Conservation (phyloP, 1,140 invertebrate species). For the Galleria mellonella region DNA sequence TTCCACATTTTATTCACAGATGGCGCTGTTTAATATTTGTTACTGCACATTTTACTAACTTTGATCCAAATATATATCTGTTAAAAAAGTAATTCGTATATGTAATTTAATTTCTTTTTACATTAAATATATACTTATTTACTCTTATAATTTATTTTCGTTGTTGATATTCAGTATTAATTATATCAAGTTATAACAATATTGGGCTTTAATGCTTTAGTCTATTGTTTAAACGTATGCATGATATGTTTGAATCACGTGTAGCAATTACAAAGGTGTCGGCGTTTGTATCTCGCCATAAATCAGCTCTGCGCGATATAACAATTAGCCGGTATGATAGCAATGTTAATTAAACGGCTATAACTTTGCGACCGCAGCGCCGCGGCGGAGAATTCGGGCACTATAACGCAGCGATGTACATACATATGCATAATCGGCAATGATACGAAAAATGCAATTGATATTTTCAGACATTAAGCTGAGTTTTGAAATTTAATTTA, state of each 20-base stretch:
- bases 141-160: conserved; percentile 14
- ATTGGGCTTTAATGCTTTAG: too few relatives aligned
- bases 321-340: conserved; percentile 75
- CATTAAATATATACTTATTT: conserved; percentile 9
- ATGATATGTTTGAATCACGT: conserved; percentile 45
- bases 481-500: too few relatives aligned
- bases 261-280: conserved; percentile 71
- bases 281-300: conserved; percentile 57
- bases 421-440: not conserved
- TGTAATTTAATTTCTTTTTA: not conserved
- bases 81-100: too few relatives aligned
- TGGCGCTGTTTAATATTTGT: conserved; percentile 26
- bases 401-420: conserved; percentile 17
- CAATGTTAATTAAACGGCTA: conserved; percentile 75
- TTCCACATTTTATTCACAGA: conserved; percentile 24
- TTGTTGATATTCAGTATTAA: too few relatives aligned
- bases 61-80: too few relatives aligned
- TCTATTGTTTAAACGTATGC: conserved; percentile 38
- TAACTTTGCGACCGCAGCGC: conserved; percentile 49
- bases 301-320: conserved; percentile 74
- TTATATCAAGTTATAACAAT: conserved; percentile 1
- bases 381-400: conserved; percentile 21
- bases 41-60: not conserved
- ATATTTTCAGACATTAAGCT: too few relatives aligned
- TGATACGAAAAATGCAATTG: too few relatives aligned